These are phyloP conservation scores for Brachyhypopomus occidentalis DNA, from an alignment of 2,113 vertebrate genomes.

Conservation along the genomic window DNA sequence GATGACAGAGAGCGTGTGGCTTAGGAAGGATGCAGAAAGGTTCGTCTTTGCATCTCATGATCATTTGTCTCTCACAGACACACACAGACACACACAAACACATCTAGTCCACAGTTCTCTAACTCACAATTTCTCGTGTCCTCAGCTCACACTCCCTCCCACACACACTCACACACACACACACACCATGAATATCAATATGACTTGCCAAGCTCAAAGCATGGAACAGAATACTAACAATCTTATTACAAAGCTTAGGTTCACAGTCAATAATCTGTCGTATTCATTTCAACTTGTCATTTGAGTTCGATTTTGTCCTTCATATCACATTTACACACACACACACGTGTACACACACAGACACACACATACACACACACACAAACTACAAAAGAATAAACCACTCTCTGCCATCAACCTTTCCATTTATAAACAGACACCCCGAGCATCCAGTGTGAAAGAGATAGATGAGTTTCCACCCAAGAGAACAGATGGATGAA, in stretches of 20 bases:
- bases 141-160: background rate
- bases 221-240: slow-evolving; percentile 3
- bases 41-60: slow-evolving; percentile 29
- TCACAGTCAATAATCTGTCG: slow-evolving; percentile 13
- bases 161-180: background rate
- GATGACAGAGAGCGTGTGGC: slow-evolving; percentile 24
- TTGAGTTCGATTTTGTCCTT: background rate
- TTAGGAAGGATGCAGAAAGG: slow-evolving; percentile 35
- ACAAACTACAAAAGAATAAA: background rate
- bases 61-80: slow-evolving; percentile 4
- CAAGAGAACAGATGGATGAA: slow-evolving; percentile 11
- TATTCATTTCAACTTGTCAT: background rate
- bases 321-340: background rate
- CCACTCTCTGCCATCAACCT: background rate
- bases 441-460: background rate
- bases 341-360: background rate
- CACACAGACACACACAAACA: slow-evolving; percentile 6
- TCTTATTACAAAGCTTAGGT: slow-evolving; percentile 33
- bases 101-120: background rate
- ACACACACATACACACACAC: background rate
- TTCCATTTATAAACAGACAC: background rate
- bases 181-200: slow-evolving; percentile 13
- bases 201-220: background rate
- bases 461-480: background rate
- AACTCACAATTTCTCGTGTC: background rate